A percentile compares a stretch with the other conserved stretches of the same genome.
Conservation (phyloP, 2,888 invertebrate genomes). For the Nematopogon swammerdamellus region DNA sequence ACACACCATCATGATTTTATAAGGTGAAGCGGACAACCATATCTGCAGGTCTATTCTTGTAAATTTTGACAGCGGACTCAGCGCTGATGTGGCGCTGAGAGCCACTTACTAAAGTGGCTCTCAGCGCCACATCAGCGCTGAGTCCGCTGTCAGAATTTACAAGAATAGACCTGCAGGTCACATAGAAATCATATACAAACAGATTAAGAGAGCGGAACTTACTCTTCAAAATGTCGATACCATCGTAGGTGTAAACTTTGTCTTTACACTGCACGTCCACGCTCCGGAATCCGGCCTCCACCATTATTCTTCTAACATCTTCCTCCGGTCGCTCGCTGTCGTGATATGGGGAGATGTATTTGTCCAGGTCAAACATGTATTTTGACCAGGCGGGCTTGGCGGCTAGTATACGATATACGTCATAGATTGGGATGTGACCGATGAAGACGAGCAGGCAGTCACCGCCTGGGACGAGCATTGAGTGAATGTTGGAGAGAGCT, state of each 20-base stretch:
- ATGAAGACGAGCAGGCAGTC: conserved; percentile 67
- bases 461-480: conserved; percentile 64
- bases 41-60: too few relatives aligned
- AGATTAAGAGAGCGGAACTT: too few relatives aligned
- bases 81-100: too few relatives aligned
- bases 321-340: conserved; percentile 54
- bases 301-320: conserved; percentile 50
- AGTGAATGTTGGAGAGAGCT: conserved; percentile 63
- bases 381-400: conserved; percentile 38
- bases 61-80: too few relatives aligned
- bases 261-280: conserved; percentile 57
- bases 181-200: too few relatives aligned
- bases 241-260: conserved; percentile 56
- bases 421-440: conserved; percentile 65
- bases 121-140: too few relatives aligned
- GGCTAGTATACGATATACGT: conserved; percentile 63
- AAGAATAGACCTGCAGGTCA: too few relatives aligned
- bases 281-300: conserved; percentile 58
- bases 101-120: too few relatives aligned
- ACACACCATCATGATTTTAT: too few relatives aligned
- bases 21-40: too few relatives aligned
- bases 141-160: too few relatives aligned
- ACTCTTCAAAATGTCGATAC: conserved; percentile 57
- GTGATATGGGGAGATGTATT: conserved; percentile 61
- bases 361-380: conserved; percentile 60